Base-by-base conservation (phyloP, 2,113 vertebrate species). In the Takifugu flavidus region DNA sequence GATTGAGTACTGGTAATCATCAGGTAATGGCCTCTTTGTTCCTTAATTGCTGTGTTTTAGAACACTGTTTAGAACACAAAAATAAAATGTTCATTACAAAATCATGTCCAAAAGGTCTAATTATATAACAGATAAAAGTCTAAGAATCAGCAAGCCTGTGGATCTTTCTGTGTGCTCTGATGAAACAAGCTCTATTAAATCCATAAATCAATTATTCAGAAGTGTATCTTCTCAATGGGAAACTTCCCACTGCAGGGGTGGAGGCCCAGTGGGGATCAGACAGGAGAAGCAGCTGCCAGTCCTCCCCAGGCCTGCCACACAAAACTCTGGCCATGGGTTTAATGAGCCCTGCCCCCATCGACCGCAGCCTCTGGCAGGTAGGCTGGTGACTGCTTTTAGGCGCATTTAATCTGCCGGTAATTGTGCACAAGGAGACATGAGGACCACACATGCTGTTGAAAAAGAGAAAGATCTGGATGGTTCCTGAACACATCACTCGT, bases 181-280 rank as follows among this genome's bases (percentile, higher is more conserved):
- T 81, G 49, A 81, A 79, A 78, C 74, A 80, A 77, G 75, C 56
- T 39, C 34, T 60, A 75, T 77, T 82, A 67, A 78, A 73, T 70
- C 59, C 60, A 73, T 62, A 44, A 58, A 83, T 89, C 68, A 87
- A 90, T 89, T 87, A 90, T 91, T 90, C 69, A 89, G 53, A 72
- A 49, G 72, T 70, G 63, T 73, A 85, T 53, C 67, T 70, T 84
- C 86, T 85, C 84, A 75, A 70, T 87, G 66, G 82, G 87, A 79
- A 80, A 82, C 74, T 82, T 86, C 84, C 88, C 81, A 8, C 88
- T 72, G 68, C 62, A 47, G 75, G 62, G 59, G 59, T 15, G 44
- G 44, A 15, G 65, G 75, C 86, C 66, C 86, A 84, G 87, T 72
- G 72, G 85, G 84, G 76, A 89, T 90, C 88, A 90, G 84, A 87